Conservation (phyloP, 1,140 invertebrate species). For the Reticulitermes speratus region DNA sequence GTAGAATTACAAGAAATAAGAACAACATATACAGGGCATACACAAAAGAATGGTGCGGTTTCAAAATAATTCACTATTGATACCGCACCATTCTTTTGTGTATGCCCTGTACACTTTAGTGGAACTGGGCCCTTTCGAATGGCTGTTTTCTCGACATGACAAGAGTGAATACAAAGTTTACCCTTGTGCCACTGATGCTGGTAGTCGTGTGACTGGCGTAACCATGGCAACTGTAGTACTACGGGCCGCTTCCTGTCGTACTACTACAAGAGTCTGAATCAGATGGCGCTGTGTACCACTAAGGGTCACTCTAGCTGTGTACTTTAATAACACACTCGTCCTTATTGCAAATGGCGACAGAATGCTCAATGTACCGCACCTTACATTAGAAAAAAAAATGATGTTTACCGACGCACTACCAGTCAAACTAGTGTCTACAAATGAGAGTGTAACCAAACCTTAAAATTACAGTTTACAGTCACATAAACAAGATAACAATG, state of each 20-base stretch:
- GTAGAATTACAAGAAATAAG: no score
- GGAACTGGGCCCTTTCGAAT: no score
- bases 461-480: neutral
- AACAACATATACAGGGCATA: no score
- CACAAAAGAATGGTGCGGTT: no score
- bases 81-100: no score
- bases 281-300: neutral
- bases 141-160: no score
- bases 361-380: slow-evolving; percentile 11
- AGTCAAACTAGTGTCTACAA: neutral
- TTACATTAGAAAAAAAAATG: neutral
- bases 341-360: slow-evolving; percentile 6
- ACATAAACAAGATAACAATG: neutral
- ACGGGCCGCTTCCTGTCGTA: neutral
- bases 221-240: slow-evolving; percentile 12
- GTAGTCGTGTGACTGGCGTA: neutral
- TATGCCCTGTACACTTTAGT: no score
- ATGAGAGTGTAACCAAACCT: neutral
- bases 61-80: no score
- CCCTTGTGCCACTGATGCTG: neutral
- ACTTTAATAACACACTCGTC: neutral
- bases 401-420: neutral
- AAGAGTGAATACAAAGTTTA: neutral
- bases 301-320: neutral
- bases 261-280: neutral